Base-by-base conservation (phyloP, 2,113 vertebrate species). In the Balaeniceps rex region DNA sequence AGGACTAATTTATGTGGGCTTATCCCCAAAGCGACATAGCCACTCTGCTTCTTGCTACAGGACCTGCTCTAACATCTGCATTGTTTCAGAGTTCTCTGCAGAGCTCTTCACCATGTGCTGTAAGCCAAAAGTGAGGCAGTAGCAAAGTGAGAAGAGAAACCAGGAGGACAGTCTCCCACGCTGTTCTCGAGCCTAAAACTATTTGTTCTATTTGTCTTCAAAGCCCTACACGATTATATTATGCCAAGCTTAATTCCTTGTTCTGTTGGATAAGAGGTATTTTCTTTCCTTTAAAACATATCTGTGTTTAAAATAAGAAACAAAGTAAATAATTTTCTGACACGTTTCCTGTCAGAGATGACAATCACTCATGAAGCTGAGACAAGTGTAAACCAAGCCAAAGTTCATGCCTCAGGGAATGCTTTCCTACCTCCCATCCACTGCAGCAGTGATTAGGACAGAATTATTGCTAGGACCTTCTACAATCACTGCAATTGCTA, bases 241-340 rank as follows among this genome's bases (percentile, higher is more conserved):
- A 84, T 60, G 84, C 71, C 84, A 89, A 81, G 69, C 12, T 74
- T 57, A 93, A 90, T 80, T 88, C 47, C 12, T 72, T 82, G 47
- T 91, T 95, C 77, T 87, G 33, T 91, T 83, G 69, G 40, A 75
- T 87, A 92, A 88, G 54, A 94, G 23, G 57, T 58, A 91, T 88
- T 95, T 83, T 89, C 88, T 94, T 94, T 88, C 87, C 71, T 96
- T 91, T 96, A 83, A 91, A 88, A 77, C 18, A 22, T 51, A 40
- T 78, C 81, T 94, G 15, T 68, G 65, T 84, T 93, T 95, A 95
- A 97, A 95, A 96, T 93, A 94, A 96, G 90, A 95, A 94, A 85
- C 71, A 49, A 94, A 94, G 65, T 96, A 94, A 97, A 96, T 95
- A 29, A 95, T 94, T 97, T 94, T 95, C 78, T 93, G 81, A 96